Evolutionary conservation across 2,113 vertebrate genomes (phyloP).

Genomic region (Ursus arctos): DNA sequence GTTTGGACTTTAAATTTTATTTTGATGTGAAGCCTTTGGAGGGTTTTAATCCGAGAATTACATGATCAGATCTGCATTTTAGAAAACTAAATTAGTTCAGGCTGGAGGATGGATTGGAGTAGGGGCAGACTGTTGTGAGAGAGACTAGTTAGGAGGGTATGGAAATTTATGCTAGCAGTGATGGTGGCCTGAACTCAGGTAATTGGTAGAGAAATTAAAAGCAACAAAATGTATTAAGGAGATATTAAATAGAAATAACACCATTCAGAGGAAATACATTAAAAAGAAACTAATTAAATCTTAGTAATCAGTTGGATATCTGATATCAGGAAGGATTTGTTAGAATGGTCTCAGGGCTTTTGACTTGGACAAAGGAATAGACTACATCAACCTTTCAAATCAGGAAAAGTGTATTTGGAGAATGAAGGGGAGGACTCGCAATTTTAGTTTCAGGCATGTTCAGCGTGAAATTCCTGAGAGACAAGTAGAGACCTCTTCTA

Average conservation of each 20-base stretch:
- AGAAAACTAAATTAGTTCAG: background rate
- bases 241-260: conserved; percentile 13
- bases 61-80: background rate
- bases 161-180: background rate
- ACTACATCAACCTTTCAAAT: background rate
- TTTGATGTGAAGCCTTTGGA: background rate
- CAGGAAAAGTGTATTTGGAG: background rate
- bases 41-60: background rate
- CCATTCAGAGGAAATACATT: background rate
- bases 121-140: background rate
- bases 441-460: background rate
- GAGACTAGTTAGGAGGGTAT: background rate
- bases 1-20: background rate
- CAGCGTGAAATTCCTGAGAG: background rate
- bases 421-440: background rate
- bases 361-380: background rate
- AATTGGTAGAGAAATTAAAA: background rate
- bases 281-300: background rate
- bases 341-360: background rate
- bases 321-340: background rate
- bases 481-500: background rate
- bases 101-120: background rate
- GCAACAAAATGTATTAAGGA: background rate
- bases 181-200: background rate
- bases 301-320: background rate